Evolutionary conservation across 2,797 vertebrate species (phyloP), one percentile per base, ranked within the genome.

Genomic region (Tangara arthus): DNA sequence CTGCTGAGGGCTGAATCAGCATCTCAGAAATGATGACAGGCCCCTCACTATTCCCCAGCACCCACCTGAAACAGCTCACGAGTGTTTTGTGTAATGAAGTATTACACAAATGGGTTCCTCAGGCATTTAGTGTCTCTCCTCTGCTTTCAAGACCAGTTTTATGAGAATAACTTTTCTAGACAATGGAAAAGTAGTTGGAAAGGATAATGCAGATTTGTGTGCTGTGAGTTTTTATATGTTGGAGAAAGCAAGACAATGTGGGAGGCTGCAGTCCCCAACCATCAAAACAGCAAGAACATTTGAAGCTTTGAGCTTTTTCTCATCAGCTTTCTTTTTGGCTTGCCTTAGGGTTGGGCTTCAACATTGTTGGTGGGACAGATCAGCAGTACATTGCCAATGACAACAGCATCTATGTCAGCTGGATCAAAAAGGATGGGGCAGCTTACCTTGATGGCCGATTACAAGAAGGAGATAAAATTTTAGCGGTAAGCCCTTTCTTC

Each of bases 331-430:
- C 71, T 96, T 79, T 91, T 94, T 82, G 95, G 44, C 89, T 87
- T 96, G 92, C 97, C 86, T 72, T 93, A 99, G 99, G 99, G 63
- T 94, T 99, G 95, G 99, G 99, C 68, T 99, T 99, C 98, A 99
- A 99, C 96, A 99, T 99, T 83, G 98, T 99, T 46, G 99, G 99
- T 56, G 99, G 99, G 77, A 97, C 98, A 94, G 99, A 99, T 96
- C 99, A 99, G 94, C 99, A 98, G 93, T 98, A 98, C 90, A 50
- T 98, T n/a, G 93, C 97, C 91, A 98, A 99, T 46, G 99, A 99
- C 97, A 98, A 75, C 59, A 98, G 99, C 89, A 99, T 99, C 93
- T 99, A 98, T 90, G 99, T 99, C 96, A 98, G 98, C 94, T 98
- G 99, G 97, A 99, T 99, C 91, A 99, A 99, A 97, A 98, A 98